These are phyloP conservation scores for Paramormyrops kingsleyae DNA, from an alignment of 2,113 vertebrate species.

Conservation along the genomic window DNA sequence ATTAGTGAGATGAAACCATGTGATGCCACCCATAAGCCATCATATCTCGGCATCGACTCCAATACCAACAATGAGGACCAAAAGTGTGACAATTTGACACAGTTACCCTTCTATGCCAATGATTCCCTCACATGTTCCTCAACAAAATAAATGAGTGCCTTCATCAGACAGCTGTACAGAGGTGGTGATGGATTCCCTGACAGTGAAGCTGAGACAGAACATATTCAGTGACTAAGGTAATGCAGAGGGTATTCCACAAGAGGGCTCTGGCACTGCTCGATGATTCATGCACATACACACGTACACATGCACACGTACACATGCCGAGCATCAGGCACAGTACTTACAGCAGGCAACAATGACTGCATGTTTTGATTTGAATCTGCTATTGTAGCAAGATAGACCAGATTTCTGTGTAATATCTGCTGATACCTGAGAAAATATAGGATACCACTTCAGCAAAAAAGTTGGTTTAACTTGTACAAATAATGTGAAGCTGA, in stretches of 20 bases:
- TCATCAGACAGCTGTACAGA: background rate
- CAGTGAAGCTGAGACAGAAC: background rate
- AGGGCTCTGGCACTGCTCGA: background rate
- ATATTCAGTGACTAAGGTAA: background rate
- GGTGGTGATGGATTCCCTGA: background rate
- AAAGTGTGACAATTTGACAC: too few species aligned
- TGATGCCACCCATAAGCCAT: too few species aligned
- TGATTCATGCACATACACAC: background rate
- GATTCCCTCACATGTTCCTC: background rate
- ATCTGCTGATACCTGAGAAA: slow-evolving; percentile 89
- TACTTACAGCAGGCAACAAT: slow-evolving; percentile 86
- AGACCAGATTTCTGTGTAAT: slow-evolving; percentile 94
- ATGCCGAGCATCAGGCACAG: background rate
- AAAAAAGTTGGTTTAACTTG: slow-evolving; percentile 4
- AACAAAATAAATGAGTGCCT: background rate
- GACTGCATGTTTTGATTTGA: slow-evolving; percentile 98
- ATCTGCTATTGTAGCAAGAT: slow-evolving; percentile 94
- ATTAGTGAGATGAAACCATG: too few species aligned
- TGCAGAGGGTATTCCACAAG: background rate
- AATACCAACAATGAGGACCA: too few species aligned
- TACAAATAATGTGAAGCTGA: background rate
- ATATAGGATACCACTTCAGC: slow-evolving; percentile 24
- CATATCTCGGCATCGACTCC: too few species aligned
- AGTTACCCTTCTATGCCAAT: background rate
- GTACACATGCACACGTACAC: background rate